phyloP scores from a whole-genome alignment of 1,140 invertebrate genomes.

The Cryptotermes secundus region DNA sequence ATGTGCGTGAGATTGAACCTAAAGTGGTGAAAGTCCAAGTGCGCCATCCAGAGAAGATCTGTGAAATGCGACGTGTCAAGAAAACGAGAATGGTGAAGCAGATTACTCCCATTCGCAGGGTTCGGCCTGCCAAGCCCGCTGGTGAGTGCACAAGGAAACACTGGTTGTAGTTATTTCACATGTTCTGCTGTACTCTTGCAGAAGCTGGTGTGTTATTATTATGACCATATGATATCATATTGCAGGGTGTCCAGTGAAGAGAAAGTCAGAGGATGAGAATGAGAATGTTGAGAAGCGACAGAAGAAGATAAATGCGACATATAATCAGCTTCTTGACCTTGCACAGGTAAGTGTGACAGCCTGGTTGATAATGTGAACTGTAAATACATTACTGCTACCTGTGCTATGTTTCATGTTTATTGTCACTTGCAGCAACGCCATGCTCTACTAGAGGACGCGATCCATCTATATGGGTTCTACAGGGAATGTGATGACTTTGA shows the following conservation, averaged over 20 bases:
- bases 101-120: constrained; percentile 67
- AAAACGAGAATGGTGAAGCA: constrained; percentile 87
- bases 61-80: constrained; percentile 80
- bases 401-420: neutral
- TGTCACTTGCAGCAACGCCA: constrained; percentile 59
- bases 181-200: too few species aligned
- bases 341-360: constrained; percentile 54
- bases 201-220: too few species aligned
- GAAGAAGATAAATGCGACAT: constrained; percentile 76
- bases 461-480: constrained; percentile 91
- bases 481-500: constrained; percentile 98
- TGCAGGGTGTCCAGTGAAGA: constrained; percentile 50
- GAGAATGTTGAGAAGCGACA: constrained; percentile 83
- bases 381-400: neutral
- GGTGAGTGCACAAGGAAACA: neutral
- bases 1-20: constrained; percentile 90
- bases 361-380: neutral
- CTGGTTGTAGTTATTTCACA: too few species aligned
- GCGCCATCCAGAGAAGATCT: constrained; percentile 78
- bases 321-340: constrained; percentile 76
- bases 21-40: constrained; percentile 78
- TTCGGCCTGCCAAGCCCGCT: neutral
- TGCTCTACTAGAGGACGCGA: constrained; percentile 86
- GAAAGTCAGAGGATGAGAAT: constrained; percentile 57
- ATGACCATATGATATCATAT: too few species aligned